Conservation (phyloP, 1,140 invertebrate species). For the Bombus confusus region DNA sequence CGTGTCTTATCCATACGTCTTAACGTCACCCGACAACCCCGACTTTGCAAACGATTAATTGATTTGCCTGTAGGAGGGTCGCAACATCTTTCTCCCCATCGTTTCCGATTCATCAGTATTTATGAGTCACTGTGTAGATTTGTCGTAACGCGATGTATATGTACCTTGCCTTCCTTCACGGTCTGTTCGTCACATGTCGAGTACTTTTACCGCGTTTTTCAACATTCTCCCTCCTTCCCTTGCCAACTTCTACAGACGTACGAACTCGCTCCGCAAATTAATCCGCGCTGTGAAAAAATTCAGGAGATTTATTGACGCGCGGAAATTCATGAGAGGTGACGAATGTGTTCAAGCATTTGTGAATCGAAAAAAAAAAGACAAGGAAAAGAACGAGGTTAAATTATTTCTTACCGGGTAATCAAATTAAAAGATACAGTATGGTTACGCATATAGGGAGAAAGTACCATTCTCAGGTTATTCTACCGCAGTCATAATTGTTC, state of each 20-base stretch:
- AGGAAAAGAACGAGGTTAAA: neutral
- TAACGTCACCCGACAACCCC: neutral
- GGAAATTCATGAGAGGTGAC: slow-evolving; percentile 28
- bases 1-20: neutral
- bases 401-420: neutral
- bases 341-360: neutral
- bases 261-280: slow-evolving; percentile 48
- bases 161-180: slow-evolving; percentile 73
- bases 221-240: slow-evolving; percentile 62
- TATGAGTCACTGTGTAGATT: slow-evolving; percentile 66
- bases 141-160: slow-evolving; percentile 39
- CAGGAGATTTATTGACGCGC: slow-evolving; percentile 44
- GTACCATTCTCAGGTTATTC: neutral
- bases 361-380: neutral
- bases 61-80: slow-evolving; percentile 20
- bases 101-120: slow-evolving; percentile 30
- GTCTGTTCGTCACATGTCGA: slow-evolving; percentile 74
- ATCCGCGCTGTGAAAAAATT: slow-evolving; percentile 52
- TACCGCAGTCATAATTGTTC: neutral
- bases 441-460: neutral
- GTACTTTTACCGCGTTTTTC: slow-evolving; percentile 72
- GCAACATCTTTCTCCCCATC: slow-evolving; percentile 19
- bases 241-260: slow-evolving; percentile 33
- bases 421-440: neutral
- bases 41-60: slow-evolving; percentile 57